phyloP scores from a whole-genome alignment of 2,797 vertebrate genomes.

The Vireo griseus region DNA sequence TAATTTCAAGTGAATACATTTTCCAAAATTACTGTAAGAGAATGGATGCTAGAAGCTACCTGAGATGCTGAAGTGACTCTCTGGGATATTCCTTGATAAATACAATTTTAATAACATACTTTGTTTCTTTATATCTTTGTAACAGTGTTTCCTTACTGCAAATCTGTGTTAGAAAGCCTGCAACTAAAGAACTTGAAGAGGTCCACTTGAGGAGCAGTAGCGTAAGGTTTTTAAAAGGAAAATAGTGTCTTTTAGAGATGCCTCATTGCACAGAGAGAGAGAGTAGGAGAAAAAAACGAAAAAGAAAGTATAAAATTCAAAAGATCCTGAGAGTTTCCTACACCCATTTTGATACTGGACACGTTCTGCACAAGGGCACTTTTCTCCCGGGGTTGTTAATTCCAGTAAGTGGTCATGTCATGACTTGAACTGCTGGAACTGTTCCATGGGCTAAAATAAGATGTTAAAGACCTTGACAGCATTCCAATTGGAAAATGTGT shows the following conservation, averaged over 20 bases:
- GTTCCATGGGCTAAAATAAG: constrained; percentile 38
- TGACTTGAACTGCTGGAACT: constrained; percentile 29
- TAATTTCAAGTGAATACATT: not conserved
- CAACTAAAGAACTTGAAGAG: not conserved
- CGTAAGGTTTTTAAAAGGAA: not conserved
- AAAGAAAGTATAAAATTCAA: not conserved
- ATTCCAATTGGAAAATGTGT: constrained; percentile 18
- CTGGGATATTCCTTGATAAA: not conserved
- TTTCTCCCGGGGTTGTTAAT: not conserved
- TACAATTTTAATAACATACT: not conserved
- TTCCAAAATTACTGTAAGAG: not conserved
- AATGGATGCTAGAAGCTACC: not conserved
- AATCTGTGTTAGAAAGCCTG: not conserved
- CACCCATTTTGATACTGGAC: not conserved
- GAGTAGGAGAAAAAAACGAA: not conserved
- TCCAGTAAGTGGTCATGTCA: constrained; percentile 41
- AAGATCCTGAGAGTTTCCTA: not conserved
- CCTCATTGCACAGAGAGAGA: not conserved
- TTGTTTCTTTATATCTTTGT: not conserved
- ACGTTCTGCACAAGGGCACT: not conserved
- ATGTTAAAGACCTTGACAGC: constrained; percentile 20
- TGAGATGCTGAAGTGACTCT: not conserved
- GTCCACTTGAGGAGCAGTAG: not conserved
- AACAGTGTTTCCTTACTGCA: not conserved
- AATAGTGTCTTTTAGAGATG: not conserved